Evolutionary conservation across 2,113 vertebrate genomes (phyloP).

Genomic region (Ursus arctos): DNA sequence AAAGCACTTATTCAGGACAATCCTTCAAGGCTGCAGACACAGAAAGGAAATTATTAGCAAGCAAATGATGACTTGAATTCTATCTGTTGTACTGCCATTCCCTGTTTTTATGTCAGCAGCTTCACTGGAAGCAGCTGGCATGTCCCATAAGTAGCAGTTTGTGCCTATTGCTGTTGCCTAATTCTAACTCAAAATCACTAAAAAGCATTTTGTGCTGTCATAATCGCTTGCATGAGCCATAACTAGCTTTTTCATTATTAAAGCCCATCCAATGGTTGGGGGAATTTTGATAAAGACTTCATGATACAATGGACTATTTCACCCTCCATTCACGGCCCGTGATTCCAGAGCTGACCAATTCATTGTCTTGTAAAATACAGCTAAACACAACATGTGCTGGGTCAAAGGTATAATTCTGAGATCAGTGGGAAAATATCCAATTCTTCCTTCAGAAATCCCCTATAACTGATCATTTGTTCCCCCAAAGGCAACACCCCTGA

Average conservation of each 20-base stretch:
- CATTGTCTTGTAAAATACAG: slow-evolving; percentile 53
- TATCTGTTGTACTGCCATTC: slow-evolving; percentile 58
- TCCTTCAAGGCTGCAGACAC: slow-evolving; percentile 51
- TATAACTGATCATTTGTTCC: slow-evolving; percentile 27
- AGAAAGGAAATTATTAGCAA: slow-evolving; percentile 66
- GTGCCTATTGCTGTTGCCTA: slow-evolving; percentile 51
- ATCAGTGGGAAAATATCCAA: slow-evolving; percentile 47
- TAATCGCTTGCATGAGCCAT: slow-evolving; percentile 60
- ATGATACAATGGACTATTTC: neutral
- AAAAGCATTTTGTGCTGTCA: slow-evolving; percentile 65
- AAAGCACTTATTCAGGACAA: slow-evolving; percentile 19
- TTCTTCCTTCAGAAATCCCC: slow-evolving; percentile 47
- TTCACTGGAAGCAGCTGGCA: slow-evolving; percentile 71
- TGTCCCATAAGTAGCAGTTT: slow-evolving; percentile 68
- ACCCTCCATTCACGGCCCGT: neutral
- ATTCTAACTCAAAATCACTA: slow-evolving; percentile 75
- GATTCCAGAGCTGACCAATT: neutral
- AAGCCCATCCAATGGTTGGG: slow-evolving; percentile 39
- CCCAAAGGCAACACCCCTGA: slow-evolving; percentile 45
- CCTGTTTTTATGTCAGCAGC: slow-evolving; percentile 70
- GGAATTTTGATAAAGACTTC: slow-evolving; percentile 74
- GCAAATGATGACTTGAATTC: slow-evolving; percentile 62
- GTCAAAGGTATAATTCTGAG: slow-evolving; percentile 57
- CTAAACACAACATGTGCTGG: neutral
- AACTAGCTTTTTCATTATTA: slow-evolving; percentile 76